Conservation (phyloP, 2,113 vertebrate species). For the Actinemys pallida region DNA sequence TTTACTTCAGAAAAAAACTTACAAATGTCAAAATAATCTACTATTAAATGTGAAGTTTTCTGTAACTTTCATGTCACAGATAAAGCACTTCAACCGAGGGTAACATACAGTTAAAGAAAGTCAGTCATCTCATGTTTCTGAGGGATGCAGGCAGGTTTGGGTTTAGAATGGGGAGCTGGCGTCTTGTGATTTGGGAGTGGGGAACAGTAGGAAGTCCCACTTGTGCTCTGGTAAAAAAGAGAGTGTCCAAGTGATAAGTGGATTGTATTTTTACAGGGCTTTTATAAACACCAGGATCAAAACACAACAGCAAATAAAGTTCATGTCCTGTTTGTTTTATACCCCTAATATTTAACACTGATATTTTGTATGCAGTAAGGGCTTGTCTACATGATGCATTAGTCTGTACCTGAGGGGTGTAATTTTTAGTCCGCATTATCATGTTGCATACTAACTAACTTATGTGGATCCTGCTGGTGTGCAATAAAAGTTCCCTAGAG, state of each 20-base stretch:
- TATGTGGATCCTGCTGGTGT: neutral
- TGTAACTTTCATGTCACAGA: neutral
- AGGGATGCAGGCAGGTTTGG: neutral
- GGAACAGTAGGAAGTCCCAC: neutral
- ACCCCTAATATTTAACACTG: accelerated
- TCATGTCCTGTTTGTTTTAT: neutral
- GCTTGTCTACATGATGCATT: neutral
- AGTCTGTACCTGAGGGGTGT: neutral
- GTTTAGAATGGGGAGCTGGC: neutral
- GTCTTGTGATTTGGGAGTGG: neutral
- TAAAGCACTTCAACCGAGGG: neutral
- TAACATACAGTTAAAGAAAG: neutral
- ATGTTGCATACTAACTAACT: neutral
- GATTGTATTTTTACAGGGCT: neutral
- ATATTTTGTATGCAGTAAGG: neutral
- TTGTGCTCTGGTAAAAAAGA: neutral
- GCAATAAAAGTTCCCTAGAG: neutral
- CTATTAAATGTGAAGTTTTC: neutral
- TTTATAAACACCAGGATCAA: neutral
- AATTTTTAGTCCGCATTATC: neutral
- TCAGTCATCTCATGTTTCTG: neutral
- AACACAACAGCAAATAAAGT: neutral
- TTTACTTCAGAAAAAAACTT: neutral
- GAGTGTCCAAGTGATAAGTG: neutral
- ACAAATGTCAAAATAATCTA: neutral